These are phyloP conservation scores for Colossoma macropomum DNA, from an alignment of 2,113 vertebrate species.

Conservation along the genomic window DNA sequence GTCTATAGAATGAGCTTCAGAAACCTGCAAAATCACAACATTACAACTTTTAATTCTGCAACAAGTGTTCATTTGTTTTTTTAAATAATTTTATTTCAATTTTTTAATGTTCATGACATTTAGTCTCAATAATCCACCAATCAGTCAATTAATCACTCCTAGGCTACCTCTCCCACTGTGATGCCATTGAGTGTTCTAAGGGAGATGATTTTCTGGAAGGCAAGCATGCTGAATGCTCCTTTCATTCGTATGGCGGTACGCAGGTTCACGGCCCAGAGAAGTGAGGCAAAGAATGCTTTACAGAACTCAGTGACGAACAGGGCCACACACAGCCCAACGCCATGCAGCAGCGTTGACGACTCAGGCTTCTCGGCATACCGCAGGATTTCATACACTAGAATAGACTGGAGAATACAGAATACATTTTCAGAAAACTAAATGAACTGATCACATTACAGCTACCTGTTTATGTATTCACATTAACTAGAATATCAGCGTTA, in stretches of 20 bases:
- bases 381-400: conserved; percentile 79
- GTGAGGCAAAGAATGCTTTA: conserved; percentile 74
- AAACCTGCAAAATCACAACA: too few species aligned
- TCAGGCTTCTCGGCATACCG: conserved; percentile 57
- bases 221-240: conserved; percentile 74
- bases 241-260: conserved; percentile 79
- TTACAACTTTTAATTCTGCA: too few species aligned
- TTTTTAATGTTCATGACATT: too few species aligned
- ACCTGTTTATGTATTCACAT: too few species aligned
- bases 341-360: conserved; percentile 43
- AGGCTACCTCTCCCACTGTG: conserved; percentile 81
- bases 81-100: too few species aligned
- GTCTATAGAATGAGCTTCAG: too few species aligned
- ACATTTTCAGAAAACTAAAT: background rate
- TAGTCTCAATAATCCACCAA: too few species aligned
- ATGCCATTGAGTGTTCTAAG: conserved; percentile 70
- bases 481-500: too few species aligned
- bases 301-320: conserved; percentile 76
- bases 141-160: background rate
- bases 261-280: conserved; percentile 81
- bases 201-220: conserved; percentile 78
- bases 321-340: conserved; percentile 74
- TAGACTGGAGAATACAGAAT: conserved; percentile 65
- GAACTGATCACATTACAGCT: background rate
- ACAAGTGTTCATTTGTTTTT: too few species aligned